A percentile compares a stretch with the other conserved stretches of the same genome.
phyloP scores from a whole-genome alignment of 37 sponge, comb jelly and placozoan genomes.

The Halichondria panicea region DNA sequence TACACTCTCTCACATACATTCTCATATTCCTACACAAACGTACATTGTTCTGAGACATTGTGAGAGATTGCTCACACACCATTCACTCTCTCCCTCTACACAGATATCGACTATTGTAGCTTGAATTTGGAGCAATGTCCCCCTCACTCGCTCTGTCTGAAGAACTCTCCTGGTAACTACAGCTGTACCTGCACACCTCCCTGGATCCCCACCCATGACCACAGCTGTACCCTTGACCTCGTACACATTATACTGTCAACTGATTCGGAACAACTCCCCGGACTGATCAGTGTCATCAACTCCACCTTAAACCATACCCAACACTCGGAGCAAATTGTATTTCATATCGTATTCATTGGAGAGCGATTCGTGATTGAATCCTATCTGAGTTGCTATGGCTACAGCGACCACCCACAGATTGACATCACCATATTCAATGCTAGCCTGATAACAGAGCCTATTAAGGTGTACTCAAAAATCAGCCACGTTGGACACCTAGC shows the following conservation, averaged over 20 bases:
- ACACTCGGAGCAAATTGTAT: slow-evolving; percentile 1
- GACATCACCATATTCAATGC: slow-evolving; percentile 13
- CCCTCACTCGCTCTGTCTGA: slow-evolving; percentile 41
- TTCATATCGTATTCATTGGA: slow-evolving; percentile 54
- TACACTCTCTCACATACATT: slow-evolving; percentile 1
- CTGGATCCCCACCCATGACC: slow-evolving; percentile 1
- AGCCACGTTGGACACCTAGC: slow-evolving; percentile 63
- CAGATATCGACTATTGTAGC: slow-evolving; percentile 71
- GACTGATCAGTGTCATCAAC: slow-evolving; percentile 35
- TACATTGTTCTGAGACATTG: too few species aligned
- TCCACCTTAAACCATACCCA: slow-evolving; percentile 34
- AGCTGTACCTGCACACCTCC: slow-evolving; percentile 45
- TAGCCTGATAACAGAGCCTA: background rate
- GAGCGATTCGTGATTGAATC: background rate
- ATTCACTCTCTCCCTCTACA: too few species aligned
- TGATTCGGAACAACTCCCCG: slow-evolving; percentile 48
- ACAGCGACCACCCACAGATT: background rate
- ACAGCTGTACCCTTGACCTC: background rate
- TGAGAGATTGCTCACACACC: too few species aligned
- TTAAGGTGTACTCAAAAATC: slow-evolving; percentile 2
- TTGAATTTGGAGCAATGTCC: slow-evolving; percentile 56
- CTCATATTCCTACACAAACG: slow-evolving; percentile 3
- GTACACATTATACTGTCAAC: slow-evolving; percentile 54
- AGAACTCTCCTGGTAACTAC: slow-evolving; percentile 62
- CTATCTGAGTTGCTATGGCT: slow-evolving; percentile 43